Evolutionary conservation across 2,113 vertebrate species (phyloP), one percentile per base, ranked within the genome.

Genomic region (Gymnogyps californianus): DNA sequence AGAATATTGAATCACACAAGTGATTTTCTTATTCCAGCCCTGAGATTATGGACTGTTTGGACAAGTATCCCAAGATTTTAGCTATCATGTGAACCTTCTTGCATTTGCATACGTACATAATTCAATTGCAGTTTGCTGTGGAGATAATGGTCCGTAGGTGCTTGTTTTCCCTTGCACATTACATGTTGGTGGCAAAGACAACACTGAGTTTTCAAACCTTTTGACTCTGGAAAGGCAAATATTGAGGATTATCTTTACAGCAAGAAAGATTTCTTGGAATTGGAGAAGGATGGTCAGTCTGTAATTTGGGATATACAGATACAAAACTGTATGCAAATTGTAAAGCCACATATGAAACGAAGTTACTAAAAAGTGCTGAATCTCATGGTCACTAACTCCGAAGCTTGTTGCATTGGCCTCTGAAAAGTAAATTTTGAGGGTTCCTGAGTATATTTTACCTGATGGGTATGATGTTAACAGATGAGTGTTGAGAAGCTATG

Each of bases 41-140:
- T 89, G 40, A 54, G 18, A 65, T 49, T 65, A 83, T 31, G 14
- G 16, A 36, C 7, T 38, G 26, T 74, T 83, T 86, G 16, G 34
- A 83, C 16, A 75, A 70, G 11, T 32, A 54, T 26, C 9, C 5
- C 34, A 83, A 79, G 40, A 72, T 69, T 72, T 86, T 72, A 80
- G 8, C 11, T n/a, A 15, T 47, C 2, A 0, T 10, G 11, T 0
- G 0, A 86, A 38, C 31, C 25, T 83, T 86, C 49, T 65, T 65
- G 21, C 16, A 24, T 83, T 80, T 69, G 36, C 12, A 52, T 34
- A 18, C 1, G 0, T n/a, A 44, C 3, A 5, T 29, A 55, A 71
- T 55, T 29, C 51, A 40, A 0, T 6, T 51, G 15, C 28, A 59
- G 16, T 64, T 92, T 94, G 4, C 67, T 77, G 16, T 62, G 34